Conservation (phyloP, 2,113 vertebrate genomes). For the Myrmecobius fasciatus region DNA sequence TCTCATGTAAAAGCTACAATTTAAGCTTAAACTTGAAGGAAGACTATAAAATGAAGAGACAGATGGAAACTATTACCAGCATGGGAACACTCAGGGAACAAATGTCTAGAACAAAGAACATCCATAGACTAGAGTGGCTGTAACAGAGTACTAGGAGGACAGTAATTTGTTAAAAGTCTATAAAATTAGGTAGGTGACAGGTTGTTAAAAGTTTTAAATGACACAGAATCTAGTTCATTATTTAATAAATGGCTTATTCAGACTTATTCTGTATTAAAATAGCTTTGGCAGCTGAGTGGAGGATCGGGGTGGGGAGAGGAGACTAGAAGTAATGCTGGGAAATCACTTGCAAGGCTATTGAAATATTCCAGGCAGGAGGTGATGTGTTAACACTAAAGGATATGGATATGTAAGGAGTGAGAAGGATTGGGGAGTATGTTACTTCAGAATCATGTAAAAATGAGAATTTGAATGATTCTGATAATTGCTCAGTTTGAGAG, state of each 20-base stretch:
- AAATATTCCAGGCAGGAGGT: background rate
- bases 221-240: background rate
- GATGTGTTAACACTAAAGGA: background rate
- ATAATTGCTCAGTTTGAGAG: background rate
- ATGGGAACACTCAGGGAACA: background rate
- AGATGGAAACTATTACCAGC: background rate
- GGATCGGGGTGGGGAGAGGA: background rate
- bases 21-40: background rate
- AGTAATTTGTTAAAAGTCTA: too few species aligned
- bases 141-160: too few species aligned
- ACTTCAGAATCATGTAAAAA: background rate
- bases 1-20: too few species aligned
- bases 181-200: too few species aligned
- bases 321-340: background rate
- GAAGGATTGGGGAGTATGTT: too few species aligned
- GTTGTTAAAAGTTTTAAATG: too few species aligned
- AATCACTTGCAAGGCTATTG: background rate
- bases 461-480: background rate
- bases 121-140: background rate
- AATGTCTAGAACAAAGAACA: background rate
- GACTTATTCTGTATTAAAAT: background rate
- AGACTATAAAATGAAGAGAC: background rate
- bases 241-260: background rate
- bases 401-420: background rate
- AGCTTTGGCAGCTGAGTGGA: background rate